Conservation (phyloP, 2,113 vertebrate species). For the Phylloscopus whistleri region DNA sequence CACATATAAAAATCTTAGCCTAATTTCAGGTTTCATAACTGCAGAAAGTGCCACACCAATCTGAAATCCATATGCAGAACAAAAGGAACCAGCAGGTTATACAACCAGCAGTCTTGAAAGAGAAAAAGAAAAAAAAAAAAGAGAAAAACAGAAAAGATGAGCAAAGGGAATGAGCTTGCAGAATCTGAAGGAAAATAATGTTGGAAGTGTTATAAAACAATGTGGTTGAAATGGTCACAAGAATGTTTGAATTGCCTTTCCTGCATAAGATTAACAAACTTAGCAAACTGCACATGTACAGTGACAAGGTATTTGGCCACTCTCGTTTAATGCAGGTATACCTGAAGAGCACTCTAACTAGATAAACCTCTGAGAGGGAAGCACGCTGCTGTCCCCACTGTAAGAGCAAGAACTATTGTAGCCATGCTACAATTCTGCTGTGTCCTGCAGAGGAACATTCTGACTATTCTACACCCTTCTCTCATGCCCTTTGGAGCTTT, state of each 20-base stretch:
- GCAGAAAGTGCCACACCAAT: constrained; percentile 8
- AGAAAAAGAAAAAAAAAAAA: not conserved
- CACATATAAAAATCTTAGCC: not conserved
- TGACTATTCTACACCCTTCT: not conserved
- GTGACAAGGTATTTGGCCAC: not conserved
- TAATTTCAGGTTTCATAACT: constrained; percentile 2
- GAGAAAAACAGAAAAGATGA: not conserved
- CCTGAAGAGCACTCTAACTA: not conserved
- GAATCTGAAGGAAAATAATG: not conserved
- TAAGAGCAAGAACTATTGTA: not conserved
- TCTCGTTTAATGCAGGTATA: not conserved
- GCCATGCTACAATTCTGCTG: not conserved
- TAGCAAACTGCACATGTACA: not conserved
- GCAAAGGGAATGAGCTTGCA: not conserved
- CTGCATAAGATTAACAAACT: not conserved
- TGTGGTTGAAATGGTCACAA: not conserved
- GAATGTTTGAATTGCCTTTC: not conserved
- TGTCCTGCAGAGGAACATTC: not conserved
- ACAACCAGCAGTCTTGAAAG: not conserved
- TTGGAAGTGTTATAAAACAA: not conserved
- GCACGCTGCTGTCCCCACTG: not conserved
- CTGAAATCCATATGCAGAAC: not conserved
- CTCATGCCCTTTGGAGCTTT: not conserved
- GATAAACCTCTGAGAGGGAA: not conserved
- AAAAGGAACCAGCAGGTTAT: not conserved